phyloP scores from a whole-genome alignment of 2,797 vertebrate genomes.

The Adrianichthys oophorus region DNA sequence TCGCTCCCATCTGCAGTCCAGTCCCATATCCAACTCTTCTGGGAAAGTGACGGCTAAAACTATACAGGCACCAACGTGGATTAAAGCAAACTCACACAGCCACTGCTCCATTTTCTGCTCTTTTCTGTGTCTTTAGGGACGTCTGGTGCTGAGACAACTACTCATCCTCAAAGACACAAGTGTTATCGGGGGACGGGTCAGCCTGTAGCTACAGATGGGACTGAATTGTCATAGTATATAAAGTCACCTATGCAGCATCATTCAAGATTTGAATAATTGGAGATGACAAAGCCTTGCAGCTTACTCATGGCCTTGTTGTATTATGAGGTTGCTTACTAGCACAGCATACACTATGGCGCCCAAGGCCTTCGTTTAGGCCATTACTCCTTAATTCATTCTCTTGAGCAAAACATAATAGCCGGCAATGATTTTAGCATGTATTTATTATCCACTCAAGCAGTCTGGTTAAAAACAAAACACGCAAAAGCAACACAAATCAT shows the following conservation, averaged over 20 bases:
- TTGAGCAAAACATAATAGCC: constrained; percentile 26
- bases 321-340: constrained; percentile 26
- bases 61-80: constrained; percentile 67
- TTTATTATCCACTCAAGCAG: constrained; percentile 28
- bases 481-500: constrained; percentile 21
- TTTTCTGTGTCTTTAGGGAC: constrained; percentile 54
- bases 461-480: constrained; percentile 29
- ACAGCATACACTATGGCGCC: constrained; percentile 12
- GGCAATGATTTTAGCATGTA: constrained; percentile 14
- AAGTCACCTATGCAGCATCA: constrained; percentile 72
- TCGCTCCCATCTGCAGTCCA: constrained; percentile 54
- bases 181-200: constrained; percentile 49
- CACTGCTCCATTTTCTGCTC: constrained; percentile 61
- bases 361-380: constrained; percentile 31
- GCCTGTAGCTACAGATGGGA: constrained; percentile 64
- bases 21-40: constrained; percentile 62
- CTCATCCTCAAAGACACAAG: constrained; percentile 59
- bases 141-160: constrained; percentile 54
- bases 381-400: constrained; percentile 35
- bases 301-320: constrained; percentile 55
- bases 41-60: constrained; percentile 51
- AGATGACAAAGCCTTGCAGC: constrained; percentile 67
- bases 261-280: constrained; percentile 74
- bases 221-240: constrained; percentile 77
- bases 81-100: constrained; percentile 68